These are phyloP conservation scores for Oncorhynchus gorbuscha DNA, from an alignment of 2,113 vertebrate species.

Conservation along the genomic window DNA sequence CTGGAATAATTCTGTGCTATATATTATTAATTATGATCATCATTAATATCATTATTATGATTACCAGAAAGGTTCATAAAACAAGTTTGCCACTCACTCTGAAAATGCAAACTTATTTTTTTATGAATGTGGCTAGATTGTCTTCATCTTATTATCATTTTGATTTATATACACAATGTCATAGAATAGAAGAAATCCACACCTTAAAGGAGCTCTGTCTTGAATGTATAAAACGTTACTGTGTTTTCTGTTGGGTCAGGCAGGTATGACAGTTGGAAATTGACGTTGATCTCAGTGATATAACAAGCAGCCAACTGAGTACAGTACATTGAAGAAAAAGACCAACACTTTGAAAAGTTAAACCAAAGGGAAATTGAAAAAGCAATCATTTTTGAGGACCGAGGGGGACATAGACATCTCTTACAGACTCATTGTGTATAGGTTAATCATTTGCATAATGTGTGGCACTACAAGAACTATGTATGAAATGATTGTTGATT, in stretches of 20 bases:
- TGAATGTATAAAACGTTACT: not conserved
- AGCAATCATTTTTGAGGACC: not conserved
- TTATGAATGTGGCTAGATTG: conserved; percentile 72
- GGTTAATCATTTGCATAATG: conserved; percentile 60
- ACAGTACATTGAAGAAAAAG: conserved; percentile 8
- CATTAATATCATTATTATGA: conserved; percentile 45
- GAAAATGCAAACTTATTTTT: conserved; percentile 50
- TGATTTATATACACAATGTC: conserved; percentile 69
- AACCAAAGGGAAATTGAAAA: conserved; percentile 4
- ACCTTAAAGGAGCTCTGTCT: conserved; percentile 18
- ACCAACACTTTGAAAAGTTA: not conserved
- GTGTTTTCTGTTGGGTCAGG: conserved; percentile 13
- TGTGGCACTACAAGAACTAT: conserved; percentile 45
- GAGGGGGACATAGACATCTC: not conserved
- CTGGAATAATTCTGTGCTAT: conserved; percentile 77
- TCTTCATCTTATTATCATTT: conserved; percentile 66
- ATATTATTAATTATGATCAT: conserved; percentile 58
- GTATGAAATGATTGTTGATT: not conserved
- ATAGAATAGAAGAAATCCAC: conserved; percentile 39
- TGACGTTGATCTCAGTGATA: not conserved
- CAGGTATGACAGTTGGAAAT: conserved; percentile 2
- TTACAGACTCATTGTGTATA: conserved; percentile 32
- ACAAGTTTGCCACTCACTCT: conserved; percentile 38
- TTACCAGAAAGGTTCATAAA: conserved; percentile 56
- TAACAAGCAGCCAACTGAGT: not conserved